A percentile compares a stretch with the other conserved stretches of the same genome.
phyloP scores from a whole-genome alignment of 2,888 invertebrate genomes.

The Oligia latruncula region DNA sequence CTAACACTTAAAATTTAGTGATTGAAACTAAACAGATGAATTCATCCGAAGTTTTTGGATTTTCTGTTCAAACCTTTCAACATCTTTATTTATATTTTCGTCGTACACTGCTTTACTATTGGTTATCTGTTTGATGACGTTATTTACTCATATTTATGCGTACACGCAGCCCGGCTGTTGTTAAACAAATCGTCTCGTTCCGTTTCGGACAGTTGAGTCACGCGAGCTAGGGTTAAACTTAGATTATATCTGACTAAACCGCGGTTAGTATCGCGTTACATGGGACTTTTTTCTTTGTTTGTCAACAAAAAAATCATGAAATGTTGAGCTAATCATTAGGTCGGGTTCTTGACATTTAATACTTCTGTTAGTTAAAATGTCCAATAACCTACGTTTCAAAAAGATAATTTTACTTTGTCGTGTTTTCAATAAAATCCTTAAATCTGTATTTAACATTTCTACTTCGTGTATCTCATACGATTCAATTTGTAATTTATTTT shows the following conservation, averaged over 20 bases:
- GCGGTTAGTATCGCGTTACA: slow-evolving; percentile 69
- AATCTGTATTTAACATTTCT: no score
- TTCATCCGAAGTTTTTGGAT: slow-evolving; percentile 13
- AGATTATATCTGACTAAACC: slow-evolving; percentile 69
- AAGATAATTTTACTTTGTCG: background rate
- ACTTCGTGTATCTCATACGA: background rate
- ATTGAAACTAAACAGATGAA: slow-evolving; percentile 33
- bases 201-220: slow-evolving; percentile 73
- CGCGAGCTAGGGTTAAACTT: slow-evolving; percentile 74
- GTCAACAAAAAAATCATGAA: no score
- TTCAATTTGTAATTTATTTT: slow-evolving; percentile 31
- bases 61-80: slow-evolving; percentile 26
- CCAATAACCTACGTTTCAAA: background rate
- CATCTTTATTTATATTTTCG: slow-evolving; percentile 43
- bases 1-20: slow-evolving; percentile 9
- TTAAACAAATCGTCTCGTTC: slow-evolving; percentile 70
- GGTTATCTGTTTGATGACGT: slow-evolving; percentile 57
- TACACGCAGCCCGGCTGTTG: slow-evolving; percentile 68
- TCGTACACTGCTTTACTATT: slow-evolving; percentile 40
- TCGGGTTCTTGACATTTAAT: background rate
- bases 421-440: slow-evolving; percentile 1
- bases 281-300: slow-evolving; percentile 44
- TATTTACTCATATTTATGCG: slow-evolving; percentile 70
- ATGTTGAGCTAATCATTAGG: background rate
- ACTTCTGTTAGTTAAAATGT: background rate